These are phyloP conservation scores for Salminus brasiliensis DNA, from an alignment of 2,113 vertebrate species.

Conservation along the genomic window DNA sequence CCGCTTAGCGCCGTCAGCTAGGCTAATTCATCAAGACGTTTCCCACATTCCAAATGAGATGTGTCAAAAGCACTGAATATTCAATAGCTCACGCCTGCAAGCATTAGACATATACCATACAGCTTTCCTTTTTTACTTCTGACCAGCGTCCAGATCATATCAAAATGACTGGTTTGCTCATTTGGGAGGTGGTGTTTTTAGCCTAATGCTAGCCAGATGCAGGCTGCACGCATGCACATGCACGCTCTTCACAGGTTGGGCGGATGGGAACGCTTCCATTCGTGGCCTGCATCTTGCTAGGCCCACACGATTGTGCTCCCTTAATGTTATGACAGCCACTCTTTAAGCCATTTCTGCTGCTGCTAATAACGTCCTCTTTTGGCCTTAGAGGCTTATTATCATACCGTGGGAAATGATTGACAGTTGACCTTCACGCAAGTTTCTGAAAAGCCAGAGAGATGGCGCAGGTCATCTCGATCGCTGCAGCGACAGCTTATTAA, in stretches of 20 bases:
- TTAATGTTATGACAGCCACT: slow-evolving; percentile 62
- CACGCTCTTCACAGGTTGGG: background rate
- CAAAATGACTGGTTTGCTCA: background rate
- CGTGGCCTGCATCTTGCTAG: slow-evolving; percentile 43
- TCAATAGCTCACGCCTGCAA: background rate
- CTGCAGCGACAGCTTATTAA: slow-evolving; percentile 70
- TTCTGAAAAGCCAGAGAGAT: slow-evolving; percentile 64
- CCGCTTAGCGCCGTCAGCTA: slow-evolving; percentile 18
- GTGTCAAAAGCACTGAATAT: slow-evolving; percentile 14
- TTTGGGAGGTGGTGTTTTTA: background rate
- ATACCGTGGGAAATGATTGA: slow-evolving; percentile 74
- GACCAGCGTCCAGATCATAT: background rate
- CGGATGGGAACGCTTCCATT: background rate
- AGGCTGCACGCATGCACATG: background rate
- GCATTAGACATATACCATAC: background rate
- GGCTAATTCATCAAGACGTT: slow-evolving; percentile 36
- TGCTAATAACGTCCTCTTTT: slow-evolving; percentile 64
- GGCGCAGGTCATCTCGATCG: slow-evolving; percentile 60
- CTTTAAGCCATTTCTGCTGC: slow-evolving; percentile 61
- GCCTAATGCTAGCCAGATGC: slow-evolving; percentile 31
- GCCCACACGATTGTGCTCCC: slow-evolving; percentile 28
- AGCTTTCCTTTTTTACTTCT: background rate
- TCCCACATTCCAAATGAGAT: slow-evolving; percentile 26
- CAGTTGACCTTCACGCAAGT: slow-evolving; percentile 76
- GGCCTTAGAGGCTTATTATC: slow-evolving; percentile 68